phyloP scores from a whole-genome alignment of 2,797 vertebrate species.

The Gymnopithys bicolor region DNA sequence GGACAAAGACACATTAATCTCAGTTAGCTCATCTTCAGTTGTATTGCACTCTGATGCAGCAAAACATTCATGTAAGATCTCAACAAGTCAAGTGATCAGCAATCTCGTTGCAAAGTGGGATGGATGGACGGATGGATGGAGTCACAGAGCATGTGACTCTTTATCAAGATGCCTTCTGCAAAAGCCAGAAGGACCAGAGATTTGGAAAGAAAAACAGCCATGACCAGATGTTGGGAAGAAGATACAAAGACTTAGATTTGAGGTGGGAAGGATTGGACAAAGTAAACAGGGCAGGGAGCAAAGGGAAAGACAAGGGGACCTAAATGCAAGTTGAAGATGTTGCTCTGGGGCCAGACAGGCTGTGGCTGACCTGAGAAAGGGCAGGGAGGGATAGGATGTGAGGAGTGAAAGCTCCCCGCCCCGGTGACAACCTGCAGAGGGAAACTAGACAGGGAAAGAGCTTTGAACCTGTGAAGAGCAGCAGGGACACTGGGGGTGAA shows the following conservation, averaged over 20 bases:
- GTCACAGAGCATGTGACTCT: fast-evolving
- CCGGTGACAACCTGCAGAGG: background rate
- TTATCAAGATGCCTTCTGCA: background rate
- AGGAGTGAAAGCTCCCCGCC: background rate
- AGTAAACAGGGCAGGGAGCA: background rate
- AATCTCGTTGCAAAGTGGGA: background rate
- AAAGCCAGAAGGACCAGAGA: background rate
- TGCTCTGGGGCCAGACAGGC: background rate
- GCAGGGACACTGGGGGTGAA: background rate
- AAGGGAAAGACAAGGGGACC: background rate
- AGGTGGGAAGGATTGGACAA: background rate
- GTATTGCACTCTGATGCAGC: background rate
- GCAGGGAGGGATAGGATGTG: background rate
- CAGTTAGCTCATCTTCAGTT: background rate
- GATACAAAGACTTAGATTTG: background rate
- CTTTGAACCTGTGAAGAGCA: background rate
- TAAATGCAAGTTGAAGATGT: background rate
- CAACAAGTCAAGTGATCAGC: background rate
- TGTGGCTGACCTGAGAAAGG: background rate
- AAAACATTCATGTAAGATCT: background rate
- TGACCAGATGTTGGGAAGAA: background rate
- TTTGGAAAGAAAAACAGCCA: background rate
- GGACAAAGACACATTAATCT: background rate
- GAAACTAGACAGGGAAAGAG: background rate
- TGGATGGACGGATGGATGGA: background rate